phyloP scores from a whole-genome alignment of 2,888 invertebrate genomes.

The Thumatha senex region DNA sequence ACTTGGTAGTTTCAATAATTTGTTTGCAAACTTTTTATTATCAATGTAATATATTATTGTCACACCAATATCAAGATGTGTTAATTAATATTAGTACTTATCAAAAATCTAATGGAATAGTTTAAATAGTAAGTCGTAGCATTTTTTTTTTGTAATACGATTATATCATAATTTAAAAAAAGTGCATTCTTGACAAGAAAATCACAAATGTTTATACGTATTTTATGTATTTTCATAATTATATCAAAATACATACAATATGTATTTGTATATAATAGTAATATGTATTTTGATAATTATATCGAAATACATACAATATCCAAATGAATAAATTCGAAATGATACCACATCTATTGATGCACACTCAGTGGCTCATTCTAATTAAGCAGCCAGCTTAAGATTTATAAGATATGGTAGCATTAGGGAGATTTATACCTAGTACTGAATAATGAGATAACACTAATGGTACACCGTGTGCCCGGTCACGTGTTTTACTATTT shows the following conservation, averaged over 20 bases:
- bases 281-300: no score
- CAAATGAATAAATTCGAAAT: background rate
- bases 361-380: constrained; percentile 58
- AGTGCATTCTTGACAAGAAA: no score
- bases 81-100: background rate
- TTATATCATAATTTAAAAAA: no score
- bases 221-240: no score
- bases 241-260: background rate
- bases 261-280: no score
- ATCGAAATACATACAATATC: background rate
- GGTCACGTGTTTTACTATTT: constrained; percentile 13
- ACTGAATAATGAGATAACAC: constrained; percentile 75
- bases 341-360: constrained; percentile 35
- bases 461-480: constrained; percentile 59
- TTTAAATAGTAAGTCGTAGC: background rate
- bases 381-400: constrained; percentile 75
- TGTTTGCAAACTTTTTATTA: constrained; percentile 5
- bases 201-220: no score
- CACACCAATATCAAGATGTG: background rate
- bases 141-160: background rate
- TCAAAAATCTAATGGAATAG: constrained; percentile 1
- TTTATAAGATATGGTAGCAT: constrained; percentile 80
- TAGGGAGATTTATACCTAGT: constrained; percentile 77
- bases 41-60: background rate
- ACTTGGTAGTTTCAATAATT: constrained; percentile 5